Base-by-base conservation (phyloP, 2,113 vertebrate species). In the Neofelis nebulosa region DNA sequence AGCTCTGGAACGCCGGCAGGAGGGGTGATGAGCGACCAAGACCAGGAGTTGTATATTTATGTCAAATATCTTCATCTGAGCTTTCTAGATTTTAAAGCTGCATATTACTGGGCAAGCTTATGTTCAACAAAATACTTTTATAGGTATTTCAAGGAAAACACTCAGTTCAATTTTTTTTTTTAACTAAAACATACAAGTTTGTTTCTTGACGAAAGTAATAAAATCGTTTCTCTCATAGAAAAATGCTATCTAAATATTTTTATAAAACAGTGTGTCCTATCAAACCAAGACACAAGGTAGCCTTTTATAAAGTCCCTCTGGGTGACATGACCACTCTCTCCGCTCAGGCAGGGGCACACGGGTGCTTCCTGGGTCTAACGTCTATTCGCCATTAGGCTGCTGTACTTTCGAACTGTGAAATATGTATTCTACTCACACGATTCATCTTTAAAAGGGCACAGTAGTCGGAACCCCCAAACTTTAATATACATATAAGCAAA, bases 121-220 rank as follows among this genome's bases (percentile, higher is more conserved):
- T 21, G 15, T 89, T 91, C 73, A 29, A 69, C 21, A 85, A 82
- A 73, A 36, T 65, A 38, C 80, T 73, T 91, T 55, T 50, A 61
- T 31, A 78, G 33, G 31, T 38, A 83, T 71, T 86, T 87, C 95
- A 88, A 91, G 31, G 69, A 80, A 80, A 80, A 83, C n/a, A 57
- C 63, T 21, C 23, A 21, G 33, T 71, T 89, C 16, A 52, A 85
- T 57, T 25, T 48, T 41, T 74, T 19, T 36, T 38, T 71, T 68
- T 83, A 2, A 74, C 13, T 81, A 55, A 92, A 88, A 61, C 23
- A 52, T 33, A 69, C 1, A 78, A n/a, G 29, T 73, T 95, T 96
- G 38, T 50, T 55, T 83, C 18, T 48, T 84, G 78, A 48, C 63
- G 27, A 90, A 84, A 80, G 63, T 45, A 90, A 50, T 82, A 69